These are phyloP conservation scores for Camponotus vicinus DNA, from an alignment of 1,140 invertebrate species.

Conservation along the genomic window DNA sequence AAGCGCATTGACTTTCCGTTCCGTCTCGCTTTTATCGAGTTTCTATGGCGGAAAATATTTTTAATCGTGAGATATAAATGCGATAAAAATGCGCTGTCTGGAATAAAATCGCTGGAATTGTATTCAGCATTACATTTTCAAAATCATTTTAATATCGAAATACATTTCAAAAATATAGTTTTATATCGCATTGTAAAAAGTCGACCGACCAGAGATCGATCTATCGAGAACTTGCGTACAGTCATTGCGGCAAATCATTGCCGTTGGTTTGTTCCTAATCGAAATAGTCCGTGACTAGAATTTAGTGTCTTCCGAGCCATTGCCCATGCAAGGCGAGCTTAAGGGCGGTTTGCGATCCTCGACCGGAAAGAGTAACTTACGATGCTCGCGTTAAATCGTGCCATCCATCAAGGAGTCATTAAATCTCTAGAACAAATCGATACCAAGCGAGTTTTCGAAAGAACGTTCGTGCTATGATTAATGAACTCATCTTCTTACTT, in stretches of 20 bases:
- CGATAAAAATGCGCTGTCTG: not conserved
- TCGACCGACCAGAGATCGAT: constrained; percentile 8
- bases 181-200: not conserved
- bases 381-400: constrained; percentile 20
- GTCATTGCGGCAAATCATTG: constrained; percentile 57
- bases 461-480: not conserved
- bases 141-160: constrained; percentile 25
- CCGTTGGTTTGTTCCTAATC: constrained; percentile 40
- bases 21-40: not conserved
- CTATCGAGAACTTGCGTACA: constrained; percentile 33
- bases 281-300: constrained; percentile 60
- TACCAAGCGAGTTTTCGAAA: not conserved
- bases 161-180: not conserved
- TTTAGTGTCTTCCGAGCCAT: constrained; percentile 55
- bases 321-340: constrained; percentile 40
- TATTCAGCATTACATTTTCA: constrained; percentile 10
- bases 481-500: not conserved
- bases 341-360: constrained; percentile 32
- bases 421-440: constrained; percentile 1
- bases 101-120: constrained; percentile 9
- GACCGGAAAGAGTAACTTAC: constrained; percentile 48
- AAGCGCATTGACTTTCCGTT: constrained; percentile 30
- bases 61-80: not conserved
- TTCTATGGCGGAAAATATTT: constrained; percentile 22
- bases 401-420: constrained; percentile 12